Percentiles rank a stretch among this genome's conserved stretches.
These are phyloP conservation scores for Patiria miniata DNA, from an alignment of 35 echinoderm and acorn worm species.

Conservation along the genomic window DNA sequence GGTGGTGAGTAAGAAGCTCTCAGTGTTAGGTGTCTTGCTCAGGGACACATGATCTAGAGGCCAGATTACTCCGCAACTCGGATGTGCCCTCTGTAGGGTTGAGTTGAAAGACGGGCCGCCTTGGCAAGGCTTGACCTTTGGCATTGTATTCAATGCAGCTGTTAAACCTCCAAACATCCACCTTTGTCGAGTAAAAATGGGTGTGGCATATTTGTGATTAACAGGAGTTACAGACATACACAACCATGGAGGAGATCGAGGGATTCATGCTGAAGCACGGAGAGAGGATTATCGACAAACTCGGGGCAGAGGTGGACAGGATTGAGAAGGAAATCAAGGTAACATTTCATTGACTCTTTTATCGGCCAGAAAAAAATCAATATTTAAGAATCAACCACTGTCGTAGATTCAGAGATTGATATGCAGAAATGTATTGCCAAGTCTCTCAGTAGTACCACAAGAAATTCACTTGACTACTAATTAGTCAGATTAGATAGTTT, in stretches of 20 bases:
- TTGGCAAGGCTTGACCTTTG: too few species aligned
- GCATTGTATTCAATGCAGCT: too few species aligned
- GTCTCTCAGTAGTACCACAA: too few species aligned
- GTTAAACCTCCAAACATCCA: too few species aligned
- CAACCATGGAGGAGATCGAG: constrained; percentile 81
- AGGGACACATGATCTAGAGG: too few species aligned
- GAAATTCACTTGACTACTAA: too few species aligned
- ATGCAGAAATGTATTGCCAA: neutral
- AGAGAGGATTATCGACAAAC: constrained; percentile 78
- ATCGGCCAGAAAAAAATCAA: neutral
- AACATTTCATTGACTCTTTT: neutral
- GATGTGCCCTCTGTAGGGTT: too few species aligned
- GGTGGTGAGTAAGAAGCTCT: too few species aligned
- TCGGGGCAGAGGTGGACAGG: constrained; percentile 89
- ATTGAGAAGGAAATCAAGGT: constrained; percentile 97
- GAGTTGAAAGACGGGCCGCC: too few species aligned
- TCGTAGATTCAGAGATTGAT: neutral
- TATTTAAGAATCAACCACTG: neutral
- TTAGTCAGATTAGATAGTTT: too few species aligned
- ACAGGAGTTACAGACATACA: constrained; percentile 70
- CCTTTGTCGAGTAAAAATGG: neutral
- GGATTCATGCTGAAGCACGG: constrained; percentile 91
- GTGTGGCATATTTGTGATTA: constrained; percentile 15
- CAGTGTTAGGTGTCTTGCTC: too few species aligned
- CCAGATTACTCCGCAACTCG: too few species aligned